Base-by-base conservation (phyloP, 1,140 invertebrate genomes). In the Dreissena polymorpha region DNA sequence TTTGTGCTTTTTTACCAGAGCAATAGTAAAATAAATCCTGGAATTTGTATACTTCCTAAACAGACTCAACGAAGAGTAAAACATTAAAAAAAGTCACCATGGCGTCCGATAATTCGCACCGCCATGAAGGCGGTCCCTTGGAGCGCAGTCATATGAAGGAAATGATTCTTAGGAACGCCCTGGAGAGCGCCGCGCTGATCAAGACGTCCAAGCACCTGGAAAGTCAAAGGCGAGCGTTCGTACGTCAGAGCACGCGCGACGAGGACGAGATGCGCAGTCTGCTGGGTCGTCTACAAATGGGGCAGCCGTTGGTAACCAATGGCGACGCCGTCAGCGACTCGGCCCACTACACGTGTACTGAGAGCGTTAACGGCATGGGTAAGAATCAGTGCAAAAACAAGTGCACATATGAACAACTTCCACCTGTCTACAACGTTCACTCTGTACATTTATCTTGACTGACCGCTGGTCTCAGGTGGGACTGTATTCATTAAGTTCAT, bases 181-280 rank as follows among this genome's bases (percentile, higher is more conserved):
- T 68, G 8, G 80, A 83, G 25, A 83, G 29, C n/a, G 72, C 64
- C 23, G 72, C 72, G 23, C 73, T 67, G 49, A 14, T 67, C 49
- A 74, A 75, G 21, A 64, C 53, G 10, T 39, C 80, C 50, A 83
- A 69, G 64, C 60, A 69, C 60, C 27, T 83, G 57, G 80, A 83
- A 0, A 74, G 57, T 51, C 63, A 83, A 63, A 74, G 68, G 53
- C 64, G 49, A 55, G 80, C 71, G 23, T 83, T 83, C 57, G 80
- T 83, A 10, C 39, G 80, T 55, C 80, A 83, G 51, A 83, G 65
- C 53, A 74, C 80, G 23, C 71, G 72, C 12, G 80, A 83, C 50
- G 80, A 83, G 23, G 71, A 63, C 16, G 80, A 83, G 67, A 75
- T 83, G 60, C 64, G 68, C 21, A 74, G 49, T 13, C 55, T 83